phyloP scores from a whole-genome alignment of 2,888 invertebrate genomes.

The Agelastica alni region DNA sequence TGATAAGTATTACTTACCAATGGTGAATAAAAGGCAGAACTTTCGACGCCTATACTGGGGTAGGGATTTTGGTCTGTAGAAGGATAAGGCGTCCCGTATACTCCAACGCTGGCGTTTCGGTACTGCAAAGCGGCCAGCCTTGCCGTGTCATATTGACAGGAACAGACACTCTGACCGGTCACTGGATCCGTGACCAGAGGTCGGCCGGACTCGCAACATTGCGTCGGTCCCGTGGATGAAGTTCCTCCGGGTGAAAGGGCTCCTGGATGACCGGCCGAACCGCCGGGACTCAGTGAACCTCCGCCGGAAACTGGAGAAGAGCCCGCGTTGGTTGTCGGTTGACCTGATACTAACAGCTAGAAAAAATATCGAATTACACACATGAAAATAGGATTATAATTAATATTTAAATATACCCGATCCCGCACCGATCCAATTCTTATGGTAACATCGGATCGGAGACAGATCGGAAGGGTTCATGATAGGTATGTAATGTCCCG shows the following conservation, averaged over 20 bases:
- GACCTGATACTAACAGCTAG: constrained; percentile 76
- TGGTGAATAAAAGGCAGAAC: constrained; percentile 93
- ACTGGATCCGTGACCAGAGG: constrained; percentile 92
- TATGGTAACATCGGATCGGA: too few species aligned
- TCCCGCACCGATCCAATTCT: too few species aligned
- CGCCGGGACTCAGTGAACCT: constrained; percentile 74
- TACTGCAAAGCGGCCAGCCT: constrained; percentile 82
- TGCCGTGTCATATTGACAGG: constrained; percentile 91
- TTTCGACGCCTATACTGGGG: constrained; percentile 90
- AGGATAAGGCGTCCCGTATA: constrained; percentile 86
- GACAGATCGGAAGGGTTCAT: too few species aligned
- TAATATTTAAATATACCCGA: too few species aligned
- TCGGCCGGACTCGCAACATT: constrained; percentile 88
- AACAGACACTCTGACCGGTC: constrained; percentile 90
- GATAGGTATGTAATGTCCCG: too few species aligned
- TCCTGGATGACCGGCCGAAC: constrained; percentile 57
- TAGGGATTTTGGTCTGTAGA: constrained; percentile 92
- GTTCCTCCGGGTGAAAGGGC: constrained; percentile 64
- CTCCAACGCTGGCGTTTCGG: constrained; percentile 74
- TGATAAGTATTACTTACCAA: constrained; percentile 92
- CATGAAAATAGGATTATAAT: too few species aligned
- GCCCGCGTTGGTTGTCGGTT: constrained; percentile 72
- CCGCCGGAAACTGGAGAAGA: constrained; percentile 80
- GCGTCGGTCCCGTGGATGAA: constrained; percentile 53
- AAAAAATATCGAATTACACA: constrained; percentile 49